Percentiles rank a stretch among this genome's conserved stretches.
Conservation (phyloP, 30 jellyfish, hydroid and myxozoan genomes). For the Calvadosia cruxmelitensis region DNA sequence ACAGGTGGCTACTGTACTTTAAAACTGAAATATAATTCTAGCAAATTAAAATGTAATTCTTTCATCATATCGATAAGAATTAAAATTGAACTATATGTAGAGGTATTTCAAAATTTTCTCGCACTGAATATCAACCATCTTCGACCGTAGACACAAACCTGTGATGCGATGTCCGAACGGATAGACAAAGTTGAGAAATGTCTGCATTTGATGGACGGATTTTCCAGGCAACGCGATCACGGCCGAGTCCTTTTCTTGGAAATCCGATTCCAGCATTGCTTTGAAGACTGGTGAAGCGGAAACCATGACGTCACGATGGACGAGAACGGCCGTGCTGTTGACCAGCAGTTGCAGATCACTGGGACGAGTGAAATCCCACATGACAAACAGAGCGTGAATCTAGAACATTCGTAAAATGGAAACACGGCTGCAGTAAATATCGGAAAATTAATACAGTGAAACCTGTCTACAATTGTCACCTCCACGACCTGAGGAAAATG, state of each 20-base stretch:
- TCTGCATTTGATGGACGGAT: conserved; percentile 37
- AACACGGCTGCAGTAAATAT: no score
- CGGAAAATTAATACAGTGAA: no score
- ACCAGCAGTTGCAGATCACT: conserved; percentile 45
- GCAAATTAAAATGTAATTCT: no score
- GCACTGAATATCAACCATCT: not conserved
- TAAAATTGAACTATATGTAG: no score
- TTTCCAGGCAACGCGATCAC: conserved; percentile 52
- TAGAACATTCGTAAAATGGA: no score
- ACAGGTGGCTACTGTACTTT: no score
- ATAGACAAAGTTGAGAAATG: conserved; percentile 53
- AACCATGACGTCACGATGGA: conserved; percentile 39
- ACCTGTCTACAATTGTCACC: no score
- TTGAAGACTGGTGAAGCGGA: conserved; percentile 67
- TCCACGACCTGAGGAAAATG: no score
- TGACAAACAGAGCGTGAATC: no score
- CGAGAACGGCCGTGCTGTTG: conserved; percentile 28
- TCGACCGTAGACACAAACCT: conserved; percentile 22
- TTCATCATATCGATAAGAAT: no score
- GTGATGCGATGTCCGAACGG: conserved; percentile 78
- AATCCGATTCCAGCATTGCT: conserved; percentile 74
- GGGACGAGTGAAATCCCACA: conserved; percentile 62
- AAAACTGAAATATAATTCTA: no score
- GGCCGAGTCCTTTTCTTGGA: conserved; percentile 45
- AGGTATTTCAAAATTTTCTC: no score